Base-by-base conservation (phyloP, 2,797 vertebrate genomes). In the Lepilemur ruficaudatus region DNA sequence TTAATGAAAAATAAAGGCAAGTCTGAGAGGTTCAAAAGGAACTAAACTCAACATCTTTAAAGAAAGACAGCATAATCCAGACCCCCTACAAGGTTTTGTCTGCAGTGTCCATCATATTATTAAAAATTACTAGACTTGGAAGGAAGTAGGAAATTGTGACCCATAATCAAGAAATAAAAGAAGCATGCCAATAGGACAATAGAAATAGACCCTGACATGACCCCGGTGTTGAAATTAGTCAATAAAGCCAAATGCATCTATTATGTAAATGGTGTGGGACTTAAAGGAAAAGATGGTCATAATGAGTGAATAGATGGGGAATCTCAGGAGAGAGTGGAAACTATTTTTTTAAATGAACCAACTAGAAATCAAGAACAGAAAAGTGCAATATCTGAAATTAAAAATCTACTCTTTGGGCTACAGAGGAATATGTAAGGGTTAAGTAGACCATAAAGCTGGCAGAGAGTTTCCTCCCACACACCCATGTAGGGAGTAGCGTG, bases 211-310 rank as follows among this genome's bases (percentile, higher is more conserved):
- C 55, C 43, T 65, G 73, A 79, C 52, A 48, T 57, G 70, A 84
- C 20, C 30, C 41, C 67, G 55, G 35, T 61, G 11, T 81, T 65
- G 57, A 75, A 69, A 83, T 82, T 79, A 46, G 20, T 61, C 55
- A 35, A 30, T 57, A 52, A 75, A 75, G 8, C 20, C 69, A 86
- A 59, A 91, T 46, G 50, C 72, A 57, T 70, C 43, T 86, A 6
- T 76, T 79, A n/a, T 18, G 20, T 73, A 69, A 96, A 55, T 80
- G 41, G 28, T 72, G 38, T 65, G n/a, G 55, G 41, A 70, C 57
- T 93, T 89, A 83, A 93, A 83, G 80, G 89, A 55, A 73, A 91
- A 96, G 46, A 23, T 81, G 28, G 3, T 67, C 84, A 13, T 52
- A 35, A 67, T 78, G 70, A 76, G 22, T 28, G 41, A 75, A 43